Evolutionary conservation across 2,797 vertebrate species (phyloP).

Genomic region (Cyclopterus lumpus): DNA sequence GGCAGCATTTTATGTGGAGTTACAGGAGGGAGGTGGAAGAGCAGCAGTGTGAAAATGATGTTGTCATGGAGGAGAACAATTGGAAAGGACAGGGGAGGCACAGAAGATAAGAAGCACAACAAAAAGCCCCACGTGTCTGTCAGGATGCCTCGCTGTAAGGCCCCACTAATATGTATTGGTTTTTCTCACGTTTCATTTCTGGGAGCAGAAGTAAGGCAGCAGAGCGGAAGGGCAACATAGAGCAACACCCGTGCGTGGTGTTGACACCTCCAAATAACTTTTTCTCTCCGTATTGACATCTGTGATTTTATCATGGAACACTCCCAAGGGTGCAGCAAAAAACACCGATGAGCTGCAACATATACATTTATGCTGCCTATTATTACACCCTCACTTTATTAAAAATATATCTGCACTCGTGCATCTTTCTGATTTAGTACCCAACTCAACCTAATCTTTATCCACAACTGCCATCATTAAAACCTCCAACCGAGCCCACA

Average conservation of each 20-base stretch:
- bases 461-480: constrained; percentile 46
- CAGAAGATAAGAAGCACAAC: constrained; percentile 50
- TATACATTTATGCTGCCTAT: constrained; percentile 34
- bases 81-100: constrained; percentile 43
- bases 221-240: constrained; percentile 11
- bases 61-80: constrained; percentile 53
- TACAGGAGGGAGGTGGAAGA: constrained; percentile 22
- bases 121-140: constrained; percentile 58
- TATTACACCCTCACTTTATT: constrained; percentile 12
- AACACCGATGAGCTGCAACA: neutral
- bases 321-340: constrained; percentile 8
- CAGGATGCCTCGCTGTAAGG: constrained; percentile 35
- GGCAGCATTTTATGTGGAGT: constrained; percentile 41
- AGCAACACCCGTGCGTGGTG: constrained; percentile 15
- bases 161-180: constrained; percentile 35
- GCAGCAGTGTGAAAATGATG: constrained; percentile 48
- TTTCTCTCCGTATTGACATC: constrained; percentile 11
- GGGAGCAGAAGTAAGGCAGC: constrained; percentile 9
- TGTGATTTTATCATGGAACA: constrained; percentile 29
- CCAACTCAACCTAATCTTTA: constrained; percentile 13
- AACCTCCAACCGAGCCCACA: constrained; percentile 46
- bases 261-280: constrained; percentile 35
- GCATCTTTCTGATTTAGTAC: constrained; percentile 38
- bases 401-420: constrained; percentile 23
- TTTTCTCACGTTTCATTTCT: constrained; percentile 53